These are phyloP conservation scores for Campoletis sonorensis DNA, from an alignment of 1,140 invertebrate species.

Conservation along the genomic window DNA sequence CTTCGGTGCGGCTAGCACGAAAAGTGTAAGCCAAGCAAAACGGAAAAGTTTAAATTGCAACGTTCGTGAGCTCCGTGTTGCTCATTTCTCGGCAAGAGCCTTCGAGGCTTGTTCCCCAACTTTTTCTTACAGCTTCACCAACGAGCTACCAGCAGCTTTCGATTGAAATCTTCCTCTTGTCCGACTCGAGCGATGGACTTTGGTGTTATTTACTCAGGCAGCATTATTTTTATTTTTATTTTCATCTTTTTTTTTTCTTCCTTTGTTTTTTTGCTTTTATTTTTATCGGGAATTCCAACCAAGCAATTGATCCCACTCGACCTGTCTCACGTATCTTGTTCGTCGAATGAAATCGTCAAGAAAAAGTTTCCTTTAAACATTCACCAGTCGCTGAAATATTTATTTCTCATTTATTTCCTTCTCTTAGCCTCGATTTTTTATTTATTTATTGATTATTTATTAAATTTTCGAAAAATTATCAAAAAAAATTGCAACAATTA, in stretches of 20 bases:
- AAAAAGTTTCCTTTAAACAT: background rate
- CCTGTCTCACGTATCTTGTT: background rate
- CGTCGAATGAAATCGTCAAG: background rate
- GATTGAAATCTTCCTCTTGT: conserved; percentile 63
- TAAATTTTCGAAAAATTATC: too few species aligned
- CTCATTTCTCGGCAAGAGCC: conserved; percentile 47
- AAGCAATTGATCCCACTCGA: background rate
- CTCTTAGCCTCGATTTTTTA: too few species aligned
- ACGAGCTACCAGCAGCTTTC: conserved; percentile 59
- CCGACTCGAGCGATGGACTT: conserved; percentile 46
- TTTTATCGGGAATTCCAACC: background rate
- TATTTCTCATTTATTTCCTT: too few species aligned
- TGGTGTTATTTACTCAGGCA: background rate
- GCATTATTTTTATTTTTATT: background rate
- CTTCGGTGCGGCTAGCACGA: background rate
- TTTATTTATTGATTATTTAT: too few species aligned
- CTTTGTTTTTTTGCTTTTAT: background rate
- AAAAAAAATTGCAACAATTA: too few species aligned
- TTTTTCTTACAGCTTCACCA: conserved; percentile 50
- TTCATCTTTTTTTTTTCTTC: too few species aligned
- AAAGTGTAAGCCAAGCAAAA: conserved; percentile 50
- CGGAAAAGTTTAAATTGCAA: conserved; percentile 60
- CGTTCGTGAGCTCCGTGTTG: conserved; percentile 29
- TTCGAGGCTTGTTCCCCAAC: conserved; percentile 22
- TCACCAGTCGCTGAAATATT: background rate